Percentiles rank a stretch among this genome's conserved stretches.
Conservation (phyloP, 2,797 vertebrate species). For the Smutsia gigantea region DNA sequence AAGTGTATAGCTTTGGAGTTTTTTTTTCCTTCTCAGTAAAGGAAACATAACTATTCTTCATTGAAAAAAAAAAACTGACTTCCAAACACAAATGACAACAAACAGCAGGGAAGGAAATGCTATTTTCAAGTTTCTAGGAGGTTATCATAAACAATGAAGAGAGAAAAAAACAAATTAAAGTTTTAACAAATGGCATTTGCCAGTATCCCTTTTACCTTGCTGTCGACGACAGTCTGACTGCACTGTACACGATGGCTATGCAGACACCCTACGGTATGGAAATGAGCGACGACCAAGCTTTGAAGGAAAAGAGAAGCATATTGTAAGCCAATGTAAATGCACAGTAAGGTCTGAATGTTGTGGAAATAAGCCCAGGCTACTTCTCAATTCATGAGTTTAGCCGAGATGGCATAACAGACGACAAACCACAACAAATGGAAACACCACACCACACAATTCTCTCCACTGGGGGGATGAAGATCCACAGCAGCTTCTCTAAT, state of each 20-base stretch:
- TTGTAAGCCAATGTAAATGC: conserved; percentile 70
- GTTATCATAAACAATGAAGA: conserved; percentile 74
- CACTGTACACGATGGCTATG: not conserved
- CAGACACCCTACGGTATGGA: conserved; percentile 4
- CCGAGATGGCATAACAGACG: conserved; percentile 74
- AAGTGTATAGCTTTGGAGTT: not conserved
- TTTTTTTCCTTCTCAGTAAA: conserved; percentile 12
- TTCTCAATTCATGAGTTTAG: conserved; percentile 67
- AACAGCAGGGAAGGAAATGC: conserved; percentile 75
- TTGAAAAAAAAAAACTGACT: conserved; percentile 27
- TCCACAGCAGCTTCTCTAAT: conserved; percentile 13
- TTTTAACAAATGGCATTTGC: conserved; percentile 58
- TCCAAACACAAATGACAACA: conserved; percentile 75
- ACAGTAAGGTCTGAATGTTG: conserved; percentile 68
- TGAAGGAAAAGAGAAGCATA: conserved; percentile 70
- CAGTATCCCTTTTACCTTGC: conserved; percentile 9
- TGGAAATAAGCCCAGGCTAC: conserved; percentile 74
- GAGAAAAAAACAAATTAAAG: conserved; percentile 71
- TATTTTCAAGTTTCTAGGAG: conserved; percentile 78
- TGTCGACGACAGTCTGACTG: not conserved
- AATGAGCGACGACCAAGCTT: conserved; percentile 61
- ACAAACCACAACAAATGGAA: conserved; percentile 70
- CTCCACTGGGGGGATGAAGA: conserved; percentile 42
- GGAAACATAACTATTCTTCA: conserved; percentile 30
- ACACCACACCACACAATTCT: conserved; percentile 44